Base-by-base conservation (phyloP, 2,113 vertebrate genomes). In the Sigmodon hispidus region DNA sequence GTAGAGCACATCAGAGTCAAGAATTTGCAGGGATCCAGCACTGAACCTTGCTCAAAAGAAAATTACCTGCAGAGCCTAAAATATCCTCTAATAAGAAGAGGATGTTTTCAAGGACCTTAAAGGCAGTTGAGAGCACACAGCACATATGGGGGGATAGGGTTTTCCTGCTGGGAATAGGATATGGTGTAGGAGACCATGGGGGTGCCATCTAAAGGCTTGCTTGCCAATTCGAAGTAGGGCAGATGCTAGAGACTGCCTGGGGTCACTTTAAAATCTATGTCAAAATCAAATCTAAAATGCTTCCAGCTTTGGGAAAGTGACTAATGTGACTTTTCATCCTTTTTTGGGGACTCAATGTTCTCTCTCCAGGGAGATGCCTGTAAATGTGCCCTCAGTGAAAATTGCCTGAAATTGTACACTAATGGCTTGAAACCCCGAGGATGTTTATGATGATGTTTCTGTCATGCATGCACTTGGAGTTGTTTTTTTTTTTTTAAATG, bases 341-440 rank as follows among this genome's bases (percentile, higher is more conserved):
- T 45, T 63, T 77, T 77, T 76, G 86, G 83, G 73, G 77, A 92
- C 57, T 65, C 45, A 0, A 43, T 52, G 36, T 55, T 83, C 93
- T 80, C 3, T 89, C 94, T 79, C 89, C 55, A 50, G 73, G 90
- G 95, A 97, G 72, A 94, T 3, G 10, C 89, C 67, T 59, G 0
- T 77, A 91, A 95, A 92, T 57, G 81, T 92, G 50, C n/a, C 90
- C 90, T 79, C 40, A 0, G 59, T 96, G 90, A 95, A 96, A 96
- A 97, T 63, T 91, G 92, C 72, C 86, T 90, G 92, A 93, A 97
- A 96, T 93, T 92, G 59, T 83, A 40, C 96, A 75, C 90, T 96
- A 89, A 97, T 91, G 96, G 67, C 69, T 83, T 84, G 12, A 94
- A 92, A 75, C 90, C 93, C 70, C 1, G 11, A 73, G 88, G 88